Evolutionary conservation across 2,888 invertebrate species (phyloP).

Genomic region (Apamea monoglypha): DNA sequence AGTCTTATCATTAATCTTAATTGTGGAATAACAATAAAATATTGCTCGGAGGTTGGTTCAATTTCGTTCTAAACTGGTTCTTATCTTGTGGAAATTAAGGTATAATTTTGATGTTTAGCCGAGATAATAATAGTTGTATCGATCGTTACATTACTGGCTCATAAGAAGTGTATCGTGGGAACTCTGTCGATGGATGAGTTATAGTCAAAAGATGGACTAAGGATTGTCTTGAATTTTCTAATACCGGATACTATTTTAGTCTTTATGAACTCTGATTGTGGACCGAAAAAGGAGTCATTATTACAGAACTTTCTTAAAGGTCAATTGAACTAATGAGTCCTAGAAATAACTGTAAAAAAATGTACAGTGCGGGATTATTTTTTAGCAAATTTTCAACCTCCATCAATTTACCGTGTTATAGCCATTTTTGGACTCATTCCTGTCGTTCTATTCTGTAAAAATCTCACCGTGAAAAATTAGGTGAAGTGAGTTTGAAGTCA

Average conservation of each 20-base stretch:
- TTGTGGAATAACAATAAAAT: slow-evolving; percentile 90
- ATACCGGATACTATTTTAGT: slow-evolving; percentile 56
- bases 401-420: too few relatives aligned
- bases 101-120: slow-evolving; percentile 72
- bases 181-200: slow-evolving; percentile 85
- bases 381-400: background rate
- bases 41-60: slow-evolving; percentile 80
- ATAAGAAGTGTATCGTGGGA: slow-evolving; percentile 90
- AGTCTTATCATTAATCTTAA: slow-evolving; percentile 90
- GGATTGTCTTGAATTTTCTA: slow-evolving; percentile 60
- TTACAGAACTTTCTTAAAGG: slow-evolving; percentile 34
- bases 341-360: background rate
- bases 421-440: background rate
- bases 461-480: background rate
- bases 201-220: slow-evolving; percentile 78
- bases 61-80: slow-evolving; percentile 75
- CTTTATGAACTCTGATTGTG: slow-evolving; percentile 63
- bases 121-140: slow-evolving; percentile 83
- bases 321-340: slow-evolving; percentile 32
- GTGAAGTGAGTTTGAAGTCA: too few relatives aligned
- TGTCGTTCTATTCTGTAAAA: background rate
- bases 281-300: slow-evolving; percentile 39
- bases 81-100: slow-evolving; percentile 75
- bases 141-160: slow-evolving; percentile 85
- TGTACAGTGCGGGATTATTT: background rate